Percentiles rank a stretch among this genome's conserved stretches.
These are phyloP conservation scores for Elysia crispata DNA, from an alignment of 2,888 invertebrate species.

Conservation along the genomic window DNA sequence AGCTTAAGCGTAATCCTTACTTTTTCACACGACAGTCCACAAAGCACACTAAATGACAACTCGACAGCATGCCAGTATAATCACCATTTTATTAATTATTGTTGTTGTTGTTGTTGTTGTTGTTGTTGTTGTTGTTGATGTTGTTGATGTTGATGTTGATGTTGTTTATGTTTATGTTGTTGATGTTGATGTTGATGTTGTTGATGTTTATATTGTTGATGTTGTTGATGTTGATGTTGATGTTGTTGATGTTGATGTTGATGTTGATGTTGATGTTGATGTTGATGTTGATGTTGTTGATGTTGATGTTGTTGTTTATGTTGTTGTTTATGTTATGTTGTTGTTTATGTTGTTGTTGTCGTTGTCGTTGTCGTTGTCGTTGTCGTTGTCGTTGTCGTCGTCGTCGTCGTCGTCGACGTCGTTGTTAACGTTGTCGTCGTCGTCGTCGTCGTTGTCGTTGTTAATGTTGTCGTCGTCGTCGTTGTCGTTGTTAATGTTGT, in stretches of 20 bases:
- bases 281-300: slow-evolving; percentile 11
- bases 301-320: background rate
- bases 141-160: slow-evolving; percentile 9
- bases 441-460: too few relatives aligned
- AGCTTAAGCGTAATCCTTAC: too few relatives aligned
- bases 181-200: slow-evolving; percentile 2
- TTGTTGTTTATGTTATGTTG: too few relatives aligned
- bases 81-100: too few relatives aligned
- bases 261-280: slow-evolving; percentile 1
- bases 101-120: too few relatives aligned
- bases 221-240: background rate
- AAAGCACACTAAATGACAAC: too few relatives aligned
- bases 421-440: background rate
- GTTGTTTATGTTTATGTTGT: slow-evolving; percentile 13
- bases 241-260: slow-evolving; percentile 13
- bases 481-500: too few relatives aligned
- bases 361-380: background rate
- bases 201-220: background rate
- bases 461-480: too few relatives aligned
- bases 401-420: background rate
- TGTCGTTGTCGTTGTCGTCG: background rate
- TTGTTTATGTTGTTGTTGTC: too few relatives aligned
- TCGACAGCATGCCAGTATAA: too few relatives aligned
- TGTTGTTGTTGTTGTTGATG: background rate
- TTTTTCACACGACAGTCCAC: too few relatives aligned